phyloP scores from a whole-genome alignment of 1,140 invertebrate species.

The Diploscapter pachys region DNA sequence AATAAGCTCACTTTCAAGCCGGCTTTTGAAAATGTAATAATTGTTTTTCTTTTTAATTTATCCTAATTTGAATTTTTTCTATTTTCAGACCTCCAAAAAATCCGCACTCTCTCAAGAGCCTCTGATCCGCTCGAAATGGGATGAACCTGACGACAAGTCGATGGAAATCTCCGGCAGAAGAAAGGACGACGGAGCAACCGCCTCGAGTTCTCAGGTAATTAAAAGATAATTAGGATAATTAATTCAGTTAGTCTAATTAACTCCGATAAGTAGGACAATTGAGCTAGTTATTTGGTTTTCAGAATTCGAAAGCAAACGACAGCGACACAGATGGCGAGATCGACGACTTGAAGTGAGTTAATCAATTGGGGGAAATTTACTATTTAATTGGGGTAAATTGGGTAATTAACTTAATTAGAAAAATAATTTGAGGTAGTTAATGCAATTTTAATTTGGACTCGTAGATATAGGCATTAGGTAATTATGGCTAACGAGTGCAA shows the following conservation, averaged over 20 bases:
- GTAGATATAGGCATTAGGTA: constrained; percentile 38
- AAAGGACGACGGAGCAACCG: constrained; percentile 9
- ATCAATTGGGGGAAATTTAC: constrained; percentile 3
- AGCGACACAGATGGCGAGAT: constrained; percentile 17
- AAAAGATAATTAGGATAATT: too few species aligned
- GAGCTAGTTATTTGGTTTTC: background rate
- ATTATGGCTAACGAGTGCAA: constrained; percentile 13
- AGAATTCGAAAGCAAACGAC: background rate
- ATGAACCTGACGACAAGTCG: constrained; percentile 20
- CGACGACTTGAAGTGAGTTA: background rate
- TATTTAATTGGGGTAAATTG: constrained; percentile 5
- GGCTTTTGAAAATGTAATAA: background rate
- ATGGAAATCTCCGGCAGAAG: background rate
- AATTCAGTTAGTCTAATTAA: background rate
- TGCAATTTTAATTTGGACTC: too few species aligned
- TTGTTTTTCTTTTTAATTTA: background rate
- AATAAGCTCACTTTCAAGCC: constrained; percentile 8
- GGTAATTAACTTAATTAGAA: background rate
- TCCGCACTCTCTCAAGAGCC: background rate
- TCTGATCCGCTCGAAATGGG: constrained; percentile 28
- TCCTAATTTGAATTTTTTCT: background rate
- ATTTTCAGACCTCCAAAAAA: constrained; percentile 3
- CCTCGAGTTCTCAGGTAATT: background rate
- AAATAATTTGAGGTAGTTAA: too few species aligned
- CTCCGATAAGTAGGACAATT: constrained; percentile 9